phyloP scores from a whole-genome alignment of 2,797 vertebrate genomes.

The Melanotaenia trifasciata region DNA sequence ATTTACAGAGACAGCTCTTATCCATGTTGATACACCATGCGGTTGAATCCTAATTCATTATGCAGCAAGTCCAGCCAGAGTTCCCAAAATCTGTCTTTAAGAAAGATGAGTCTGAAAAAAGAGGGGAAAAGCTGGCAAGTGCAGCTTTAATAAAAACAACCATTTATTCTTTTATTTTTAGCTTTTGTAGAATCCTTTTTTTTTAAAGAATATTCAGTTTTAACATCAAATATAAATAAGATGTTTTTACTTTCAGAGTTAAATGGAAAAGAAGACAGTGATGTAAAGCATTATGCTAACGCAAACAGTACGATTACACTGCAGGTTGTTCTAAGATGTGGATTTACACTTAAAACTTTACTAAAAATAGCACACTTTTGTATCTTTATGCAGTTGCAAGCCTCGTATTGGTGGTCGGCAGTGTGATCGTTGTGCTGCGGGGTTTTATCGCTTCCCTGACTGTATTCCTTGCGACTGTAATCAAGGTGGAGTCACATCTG shows the following conservation, averaged over 20 bases:
- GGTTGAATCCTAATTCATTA: not conserved
- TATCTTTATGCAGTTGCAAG: conserved; percentile 86
- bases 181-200: not conserved
- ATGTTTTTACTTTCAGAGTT: conserved; percentile 1
- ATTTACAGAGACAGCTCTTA: not conserved
- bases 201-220: not conserved
- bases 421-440: conserved; percentile 89
- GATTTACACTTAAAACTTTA: not conserved
- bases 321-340: not conserved
- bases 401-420: conserved; percentile 86
- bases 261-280: not conserved
- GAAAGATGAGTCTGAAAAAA: not conserved
- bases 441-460: conserved; percentile 88
- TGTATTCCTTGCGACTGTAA: conserved; percentile 88
- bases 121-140: not conserved
- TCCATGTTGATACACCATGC: not conserved
- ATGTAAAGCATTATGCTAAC: not conserved
- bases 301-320: not conserved
- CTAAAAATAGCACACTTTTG: conserved; percentile 1
- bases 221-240: not conserved
- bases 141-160: not conserved
- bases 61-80: not conserved
- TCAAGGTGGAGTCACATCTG: conserved; percentile 81
- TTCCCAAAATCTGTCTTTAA: not conserved
- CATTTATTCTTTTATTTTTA: not conserved